A percentile compares a stretch with the other conserved stretches of the same genome.
Conservation (phyloP, 92 coral and sea anemone genomes). For the Siderastrea radians region DNA sequence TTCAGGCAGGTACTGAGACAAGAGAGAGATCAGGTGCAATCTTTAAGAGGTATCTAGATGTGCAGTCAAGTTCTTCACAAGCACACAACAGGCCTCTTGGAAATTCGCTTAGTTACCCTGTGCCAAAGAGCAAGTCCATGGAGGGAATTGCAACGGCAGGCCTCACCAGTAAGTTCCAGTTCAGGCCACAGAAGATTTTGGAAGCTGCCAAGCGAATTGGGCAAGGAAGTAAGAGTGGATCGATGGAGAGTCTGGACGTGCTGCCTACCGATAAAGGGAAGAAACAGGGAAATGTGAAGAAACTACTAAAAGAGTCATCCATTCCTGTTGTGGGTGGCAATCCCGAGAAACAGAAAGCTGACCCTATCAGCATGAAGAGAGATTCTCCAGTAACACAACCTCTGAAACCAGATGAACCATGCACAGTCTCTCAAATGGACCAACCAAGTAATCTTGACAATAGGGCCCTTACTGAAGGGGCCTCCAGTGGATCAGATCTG, state of each 20-base stretch:
- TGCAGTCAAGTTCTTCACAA: not conserved
- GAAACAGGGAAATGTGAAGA: slow-evolving; percentile 38
- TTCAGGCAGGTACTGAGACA: not conserved
- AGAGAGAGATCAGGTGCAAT: slow-evolving; percentile 7
- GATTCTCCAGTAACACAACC: not conserved
- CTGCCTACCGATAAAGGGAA: slow-evolving; percentile 33
- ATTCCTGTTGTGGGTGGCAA: not conserved
- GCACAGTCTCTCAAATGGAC: slow-evolving; percentile 51
- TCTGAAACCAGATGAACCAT: slow-evolving; percentile 49
- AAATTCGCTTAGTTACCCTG: slow-evolving; percentile 5
- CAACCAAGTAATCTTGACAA: slow-evolving; percentile 42
- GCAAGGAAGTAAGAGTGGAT: slow-evolving; percentile 33
- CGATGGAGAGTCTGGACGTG: slow-evolving; percentile 31
- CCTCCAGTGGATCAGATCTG: slow-evolving; percentile 42
- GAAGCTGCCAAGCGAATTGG: slow-evolving; percentile 58
- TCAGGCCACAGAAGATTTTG: slow-evolving; percentile 48
- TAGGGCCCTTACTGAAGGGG: slow-evolving; percentile 12
- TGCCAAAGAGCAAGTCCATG: slow-evolving; percentile 27
- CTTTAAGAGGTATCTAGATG: slow-evolving; percentile 14
- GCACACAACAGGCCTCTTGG: slow-evolving; percentile 18
- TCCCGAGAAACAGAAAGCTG: not conserved
- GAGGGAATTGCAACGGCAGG: slow-evolving; percentile 17
- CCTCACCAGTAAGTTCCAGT: slow-evolving; percentile 28
- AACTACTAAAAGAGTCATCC: slow-evolving; percentile 20
- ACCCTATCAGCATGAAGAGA: not conserved